Evolutionary conservation across 2,113 vertebrate genomes (phyloP).

Genomic region (Tringa solitaria): DNA sequence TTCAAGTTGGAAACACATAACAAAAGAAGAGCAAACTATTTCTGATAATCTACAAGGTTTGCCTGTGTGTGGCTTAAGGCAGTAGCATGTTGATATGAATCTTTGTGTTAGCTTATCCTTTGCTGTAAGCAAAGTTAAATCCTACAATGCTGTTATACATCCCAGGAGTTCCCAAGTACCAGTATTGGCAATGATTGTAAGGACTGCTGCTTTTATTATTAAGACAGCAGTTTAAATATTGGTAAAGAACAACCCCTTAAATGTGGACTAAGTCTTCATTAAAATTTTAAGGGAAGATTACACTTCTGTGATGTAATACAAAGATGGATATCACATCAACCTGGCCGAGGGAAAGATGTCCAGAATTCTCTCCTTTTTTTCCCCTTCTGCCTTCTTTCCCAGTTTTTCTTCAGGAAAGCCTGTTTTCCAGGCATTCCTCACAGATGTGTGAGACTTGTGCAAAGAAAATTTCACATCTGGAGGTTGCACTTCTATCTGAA

Average conservation of each 20-base stretch:
- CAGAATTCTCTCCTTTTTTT: neutral
- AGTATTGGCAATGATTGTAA: neutral
- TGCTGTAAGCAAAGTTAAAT: neutral
- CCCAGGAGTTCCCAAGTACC: neutral
- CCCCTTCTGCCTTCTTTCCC: neutral
- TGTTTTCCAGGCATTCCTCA: neutral
- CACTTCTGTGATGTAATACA: neutral
- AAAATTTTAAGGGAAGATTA: neutral
- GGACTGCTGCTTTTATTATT: neutral
- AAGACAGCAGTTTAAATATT: neutral
- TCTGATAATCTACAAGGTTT: neutral
- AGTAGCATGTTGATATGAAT: neutral
- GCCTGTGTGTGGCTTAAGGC: neutral
- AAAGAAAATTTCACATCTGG: neutral
- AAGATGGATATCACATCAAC: neutral
- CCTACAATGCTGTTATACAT: neutral
- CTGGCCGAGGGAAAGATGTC: fast-evolving
- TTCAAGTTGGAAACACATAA: neutral
- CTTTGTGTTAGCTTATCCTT: neutral
- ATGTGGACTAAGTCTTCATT: neutral
- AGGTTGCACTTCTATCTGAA: neutral
- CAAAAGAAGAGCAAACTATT: neutral
- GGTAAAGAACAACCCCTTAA: neutral
- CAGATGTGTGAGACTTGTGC: neutral
- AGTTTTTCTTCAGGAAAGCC: neutral